A percentile compares a stretch with the other conserved stretches of the same genome.
Evolutionary conservation across 2,113 vertebrate species (phyloP).

Genomic region (Papio anubis): DNA sequence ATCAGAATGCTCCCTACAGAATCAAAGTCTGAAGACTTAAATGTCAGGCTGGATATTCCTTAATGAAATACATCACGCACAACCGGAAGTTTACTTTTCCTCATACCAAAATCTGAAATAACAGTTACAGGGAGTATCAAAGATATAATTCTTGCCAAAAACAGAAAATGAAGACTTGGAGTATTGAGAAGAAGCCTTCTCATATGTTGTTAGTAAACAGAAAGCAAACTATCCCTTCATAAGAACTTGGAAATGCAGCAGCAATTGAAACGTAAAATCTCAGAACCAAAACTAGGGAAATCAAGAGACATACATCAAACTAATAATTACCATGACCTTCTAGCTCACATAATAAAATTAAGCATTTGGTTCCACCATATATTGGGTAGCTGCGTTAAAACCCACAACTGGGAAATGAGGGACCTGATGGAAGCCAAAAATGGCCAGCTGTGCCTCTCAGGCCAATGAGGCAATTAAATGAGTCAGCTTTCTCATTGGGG

Average conservation of each 20-base stretch:
- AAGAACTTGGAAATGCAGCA: neutral
- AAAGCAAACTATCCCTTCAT: neutral
- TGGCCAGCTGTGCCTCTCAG: neutral
- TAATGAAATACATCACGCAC: neutral
- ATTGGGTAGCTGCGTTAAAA: neutral
- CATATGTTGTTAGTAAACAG: neutral
- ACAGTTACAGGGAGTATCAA: neutral
- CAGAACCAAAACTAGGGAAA: neutral
- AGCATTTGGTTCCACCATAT: neutral
- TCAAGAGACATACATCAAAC: neutral
- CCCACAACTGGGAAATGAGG: neutral
- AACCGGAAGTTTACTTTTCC: neutral
- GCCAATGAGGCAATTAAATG: conserved; percentile 22
- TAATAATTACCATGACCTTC: neutral
- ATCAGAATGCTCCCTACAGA: neutral
- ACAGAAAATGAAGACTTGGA: neutral
- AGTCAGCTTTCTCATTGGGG: conserved; percentile 24
- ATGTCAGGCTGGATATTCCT: neutral
- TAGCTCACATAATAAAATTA: neutral
- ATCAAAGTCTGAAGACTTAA: conserved; percentile 37
- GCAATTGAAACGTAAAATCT: neutral
- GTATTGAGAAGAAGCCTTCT: neutral
- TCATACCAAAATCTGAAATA: neutral
- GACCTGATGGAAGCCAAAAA: neutral
- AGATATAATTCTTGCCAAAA: neutral